These are phyloP conservation scores for Erithacus rubecula DNA, from an alignment of 2,797 vertebrate species.

Conservation along the genomic window DNA sequence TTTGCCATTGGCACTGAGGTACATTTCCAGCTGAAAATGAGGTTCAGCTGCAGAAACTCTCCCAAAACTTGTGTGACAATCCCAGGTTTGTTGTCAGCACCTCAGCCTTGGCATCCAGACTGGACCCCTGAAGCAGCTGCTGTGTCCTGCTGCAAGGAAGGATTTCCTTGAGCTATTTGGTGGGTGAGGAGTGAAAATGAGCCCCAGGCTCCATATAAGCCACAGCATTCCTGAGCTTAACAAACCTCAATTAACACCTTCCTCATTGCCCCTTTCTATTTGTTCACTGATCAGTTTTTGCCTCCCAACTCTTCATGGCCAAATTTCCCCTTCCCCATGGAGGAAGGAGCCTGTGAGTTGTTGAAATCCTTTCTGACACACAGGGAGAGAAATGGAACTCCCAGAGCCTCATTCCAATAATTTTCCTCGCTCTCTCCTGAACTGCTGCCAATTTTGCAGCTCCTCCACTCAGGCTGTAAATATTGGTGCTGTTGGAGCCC, in stretches of 20 bases:
- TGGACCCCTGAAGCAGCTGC: background rate
- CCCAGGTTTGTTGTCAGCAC: background rate
- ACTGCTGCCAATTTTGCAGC: background rate
- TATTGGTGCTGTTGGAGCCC: background rate
- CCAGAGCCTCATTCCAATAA: background rate
- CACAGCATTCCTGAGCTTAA: background rate
- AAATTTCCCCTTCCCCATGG: background rate
- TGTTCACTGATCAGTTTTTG: background rate
- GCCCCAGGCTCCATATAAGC: background rate
- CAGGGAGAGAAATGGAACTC: background rate
- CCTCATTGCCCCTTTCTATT: background rate
- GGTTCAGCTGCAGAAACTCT: background rate
- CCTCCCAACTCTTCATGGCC: background rate
- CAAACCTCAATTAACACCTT: background rate
- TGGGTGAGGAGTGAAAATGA: background rate
- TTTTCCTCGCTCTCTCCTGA: background rate
- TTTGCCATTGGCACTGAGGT: rapidly evolving
- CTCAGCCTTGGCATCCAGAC: background rate
- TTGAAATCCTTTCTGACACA: background rate
- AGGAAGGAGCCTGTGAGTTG: background rate
- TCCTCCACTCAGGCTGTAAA: background rate
- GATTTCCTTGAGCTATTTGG: background rate
- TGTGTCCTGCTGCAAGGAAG: background rate
- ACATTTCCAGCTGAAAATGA: background rate
- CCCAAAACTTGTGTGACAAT: background rate